A percentile compares a stretch with the other conserved stretches of the same genome.
phyloP scores from a whole-genome alignment of 2,888 invertebrate genomes.

The Plagodis dolabraria region DNA sequence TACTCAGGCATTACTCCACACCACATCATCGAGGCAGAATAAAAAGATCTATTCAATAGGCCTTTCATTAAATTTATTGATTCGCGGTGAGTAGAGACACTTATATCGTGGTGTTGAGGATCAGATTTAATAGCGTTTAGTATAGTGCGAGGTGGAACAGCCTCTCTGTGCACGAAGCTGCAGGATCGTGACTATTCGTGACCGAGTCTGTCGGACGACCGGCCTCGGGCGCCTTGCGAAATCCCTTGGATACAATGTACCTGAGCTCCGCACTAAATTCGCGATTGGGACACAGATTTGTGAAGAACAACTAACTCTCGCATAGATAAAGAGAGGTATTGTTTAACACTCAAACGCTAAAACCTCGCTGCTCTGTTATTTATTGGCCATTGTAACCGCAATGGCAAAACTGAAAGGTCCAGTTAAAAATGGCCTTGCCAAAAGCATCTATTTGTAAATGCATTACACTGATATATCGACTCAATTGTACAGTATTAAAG shows the following conservation, averaged over 20 bases:
- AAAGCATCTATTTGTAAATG: constrained; percentile 8
- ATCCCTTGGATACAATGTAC: constrained; percentile 62
- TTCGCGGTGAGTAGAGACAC: constrained; percentile 34
- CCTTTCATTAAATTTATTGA: too few relatives aligned
- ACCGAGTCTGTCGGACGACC: constrained; percentile 65
- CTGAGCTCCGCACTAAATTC: constrained; percentile 69
- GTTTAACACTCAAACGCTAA: constrained; percentile 47
- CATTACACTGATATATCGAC: not conserved
- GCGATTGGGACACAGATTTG: constrained; percentile 71
- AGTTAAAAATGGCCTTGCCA: constrained; percentile 5
- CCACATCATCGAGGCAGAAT: too few relatives aligned
- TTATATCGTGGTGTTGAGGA: constrained; percentile 8
- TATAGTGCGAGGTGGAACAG: constrained; percentile 45
- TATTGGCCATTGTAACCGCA: constrained; percentile 28
- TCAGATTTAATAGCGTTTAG: constrained; percentile 43
- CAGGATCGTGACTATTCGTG: constrained; percentile 77
- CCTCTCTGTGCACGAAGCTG: constrained; percentile 56
- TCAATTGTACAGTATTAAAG: not conserved
- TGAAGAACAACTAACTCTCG: constrained; percentile 62
- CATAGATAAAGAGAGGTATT: constrained; percentile 45
- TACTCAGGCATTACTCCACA: too few relatives aligned
- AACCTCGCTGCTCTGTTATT: constrained; percentile 33
- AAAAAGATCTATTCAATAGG: too few relatives aligned
- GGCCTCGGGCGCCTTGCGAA: constrained; percentile 74
- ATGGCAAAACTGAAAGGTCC: constrained; percentile 15